Base-by-base conservation (phyloP, 2,113 vertebrate species). In the Cyprinus carpio region DNA sequence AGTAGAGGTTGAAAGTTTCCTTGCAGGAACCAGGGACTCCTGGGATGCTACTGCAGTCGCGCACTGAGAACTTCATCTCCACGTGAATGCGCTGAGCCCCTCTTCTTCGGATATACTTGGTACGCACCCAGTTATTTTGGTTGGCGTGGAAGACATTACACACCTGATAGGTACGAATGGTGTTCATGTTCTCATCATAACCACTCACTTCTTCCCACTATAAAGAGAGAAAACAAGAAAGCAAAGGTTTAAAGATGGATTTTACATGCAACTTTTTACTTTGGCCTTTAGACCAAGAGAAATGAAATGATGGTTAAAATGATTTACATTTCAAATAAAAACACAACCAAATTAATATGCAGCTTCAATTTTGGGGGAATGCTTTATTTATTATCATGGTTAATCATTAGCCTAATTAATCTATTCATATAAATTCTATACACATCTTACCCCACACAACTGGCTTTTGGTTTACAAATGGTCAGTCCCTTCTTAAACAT, bases 161-260 rank as follows among this genome's bases (percentile, higher is more conserved):
- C 49, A 99, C 98, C 91, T 99, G 98, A 92, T 99, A 99, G 4
- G 98, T 99, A 87, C 98, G 95, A 87, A 99, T 99, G 0, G 98
- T 99, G 94, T 99, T 99, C 98, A 99, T 99, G 95, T 98, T 96
- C 92, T 99, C 98, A 0, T 99, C 97, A 1, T 99, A 99, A 15
- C 98, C 98, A 0, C 98, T 99, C 93, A 99, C 98, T 91, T 99
- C 98, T 93, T 99, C 98, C 98, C 98, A 99, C 98, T 99, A 96
- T 0, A 0, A 91, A 80, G 60, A 87, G n/a, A 89, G 64, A 87
- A 40, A 89, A 29, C 31, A 46, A 92, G 6, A 87, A 2, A 87
- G 40, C 46, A 60, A 18, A 65, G 37, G n/a, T 51, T 46, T 75
- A 72, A 16, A 16, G 8, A n/a, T 13, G 27, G 71, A 31, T 79